Conservation (phyloP, 2,797 vertebrate species). For the Argyrosomus regius region DNA sequence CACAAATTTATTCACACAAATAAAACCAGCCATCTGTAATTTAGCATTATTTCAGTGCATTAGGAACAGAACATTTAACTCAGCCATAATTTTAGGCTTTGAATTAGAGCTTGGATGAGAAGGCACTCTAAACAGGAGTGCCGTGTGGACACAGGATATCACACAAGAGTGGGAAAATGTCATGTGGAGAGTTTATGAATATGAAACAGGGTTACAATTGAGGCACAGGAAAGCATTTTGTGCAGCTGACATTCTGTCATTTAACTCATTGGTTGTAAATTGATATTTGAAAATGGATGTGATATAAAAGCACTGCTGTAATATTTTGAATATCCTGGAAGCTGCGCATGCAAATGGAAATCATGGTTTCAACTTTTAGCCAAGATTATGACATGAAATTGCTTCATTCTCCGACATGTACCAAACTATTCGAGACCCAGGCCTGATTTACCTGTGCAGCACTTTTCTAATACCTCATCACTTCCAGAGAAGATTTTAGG, state of each 20-base stretch:
- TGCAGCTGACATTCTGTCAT: conserved; percentile 52
- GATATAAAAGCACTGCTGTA: conserved; percentile 44
- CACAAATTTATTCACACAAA: conserved; percentile 82
- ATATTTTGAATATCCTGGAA: conserved; percentile 24
- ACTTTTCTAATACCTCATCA: conserved; percentile 59
- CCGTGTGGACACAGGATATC: conserved; percentile 72
- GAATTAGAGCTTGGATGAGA: conserved; percentile 80
- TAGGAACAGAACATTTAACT: conserved; percentile 85
- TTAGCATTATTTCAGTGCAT: conserved; percentile 84
- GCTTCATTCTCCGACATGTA: conserved; percentile 55
- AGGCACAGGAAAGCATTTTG: conserved; percentile 43
- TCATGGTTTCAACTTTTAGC: conserved; percentile 24
- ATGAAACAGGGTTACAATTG: conserved; percentile 73
- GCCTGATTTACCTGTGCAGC: conserved; percentile 40
- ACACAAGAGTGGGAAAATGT: conserved; percentile 73
- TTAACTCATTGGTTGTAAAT: conserved; percentile 51
- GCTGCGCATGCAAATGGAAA: conserved; percentile 10
- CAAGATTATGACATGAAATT: conserved; percentile 47
- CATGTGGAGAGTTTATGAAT: conserved; percentile 77
- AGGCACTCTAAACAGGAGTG: conserved; percentile 77
- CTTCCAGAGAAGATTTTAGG: conserved; percentile 56
- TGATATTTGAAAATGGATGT: conserved; percentile 63
- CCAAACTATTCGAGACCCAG: conserved; percentile 38
- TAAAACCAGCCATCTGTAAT: conserved; percentile 84
- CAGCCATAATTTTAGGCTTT: conserved; percentile 76